Conservation (phyloP, 2,113 vertebrate species). For the Grallaria varia region DNA sequence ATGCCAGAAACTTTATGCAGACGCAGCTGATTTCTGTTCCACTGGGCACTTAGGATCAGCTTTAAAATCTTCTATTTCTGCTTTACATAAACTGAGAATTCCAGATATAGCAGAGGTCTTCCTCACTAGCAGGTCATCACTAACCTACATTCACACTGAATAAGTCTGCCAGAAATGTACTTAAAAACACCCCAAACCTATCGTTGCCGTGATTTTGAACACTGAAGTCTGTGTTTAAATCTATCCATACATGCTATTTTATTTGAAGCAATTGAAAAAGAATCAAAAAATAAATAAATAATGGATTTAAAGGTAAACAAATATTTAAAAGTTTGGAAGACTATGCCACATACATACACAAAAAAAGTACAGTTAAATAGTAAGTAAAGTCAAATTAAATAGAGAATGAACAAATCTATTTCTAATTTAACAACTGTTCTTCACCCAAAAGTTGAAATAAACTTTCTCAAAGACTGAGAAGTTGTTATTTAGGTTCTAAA, state of each 20-base stretch:
- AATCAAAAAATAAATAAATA: not conserved
- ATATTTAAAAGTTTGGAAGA: not conserved
- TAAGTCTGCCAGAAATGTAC: not conserved
- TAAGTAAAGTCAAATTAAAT: not conserved
- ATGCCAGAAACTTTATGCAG: not conserved
- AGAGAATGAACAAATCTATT: not conserved
- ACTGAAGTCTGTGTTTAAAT: not conserved
- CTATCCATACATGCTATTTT: not conserved
- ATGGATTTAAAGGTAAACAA: not conserved
- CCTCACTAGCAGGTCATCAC: not conserved
- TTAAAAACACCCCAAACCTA: not conserved
- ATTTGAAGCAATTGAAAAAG: not conserved
- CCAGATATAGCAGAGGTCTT: not conserved
- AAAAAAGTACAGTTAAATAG: not conserved
- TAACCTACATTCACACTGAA: not conserved
- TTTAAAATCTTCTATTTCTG: not conserved
- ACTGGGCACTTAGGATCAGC: not conserved
- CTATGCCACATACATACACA: not conserved
- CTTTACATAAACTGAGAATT: not conserved
- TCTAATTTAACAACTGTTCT: not conserved
- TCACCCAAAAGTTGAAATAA: not conserved
- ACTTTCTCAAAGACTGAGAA: not conserved
- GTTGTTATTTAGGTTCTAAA: not conserved
- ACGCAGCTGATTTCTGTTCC: not conserved
- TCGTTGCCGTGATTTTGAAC: not conserved